A percentile compares a stretch with the other conserved stretches of the same genome.
Evolutionary conservation across 2,888 invertebrate species (phyloP).

Genomic region (Eledona agricola): DNA sequence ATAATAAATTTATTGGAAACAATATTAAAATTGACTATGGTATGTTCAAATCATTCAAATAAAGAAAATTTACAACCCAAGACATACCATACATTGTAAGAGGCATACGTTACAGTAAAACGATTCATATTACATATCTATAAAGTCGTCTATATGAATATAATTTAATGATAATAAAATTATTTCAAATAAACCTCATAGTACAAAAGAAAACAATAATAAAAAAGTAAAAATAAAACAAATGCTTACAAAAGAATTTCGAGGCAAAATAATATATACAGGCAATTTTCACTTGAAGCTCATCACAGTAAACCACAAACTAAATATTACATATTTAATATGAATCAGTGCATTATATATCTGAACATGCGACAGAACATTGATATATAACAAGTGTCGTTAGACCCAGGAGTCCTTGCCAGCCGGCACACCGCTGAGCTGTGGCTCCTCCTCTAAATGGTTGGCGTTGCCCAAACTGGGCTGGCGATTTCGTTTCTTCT

Average conservation of each 20-base stretch:
- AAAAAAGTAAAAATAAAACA: conserved; percentile 49
- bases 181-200: conserved; percentile 56
- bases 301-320: conserved; percentile 63
- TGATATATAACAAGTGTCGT: conserved; percentile 57
- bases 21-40: conserved; percentile 61
- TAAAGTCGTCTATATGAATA: conserved; percentile 55
- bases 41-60: conserved; percentile 57
- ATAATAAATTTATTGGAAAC: conserved; percentile 61
- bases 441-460: conserved; percentile 54
- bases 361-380: conserved; percentile 60
- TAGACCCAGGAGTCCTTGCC: conserved; percentile 64
- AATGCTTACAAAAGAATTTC: conserved; percentile 55
- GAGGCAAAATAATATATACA: conserved; percentile 61
- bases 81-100: conserved; percentile 37
- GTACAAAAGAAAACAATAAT: too few relatives aligned
- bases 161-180: conserved; percentile 60
- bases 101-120: conserved; percentile 52
- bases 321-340: conserved; percentile 61
- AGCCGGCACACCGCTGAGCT: conserved; percentile 54
- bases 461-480: conserved; percentile 58
- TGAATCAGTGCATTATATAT: conserved; percentile 60
- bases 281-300: conserved; percentile 61
- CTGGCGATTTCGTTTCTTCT: conserved; percentile 69
- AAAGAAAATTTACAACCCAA: conserved; percentile 47
- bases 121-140: conserved; percentile 58